phyloP scores from a whole-genome alignment of 2,888 invertebrate genomes.

The Scaeva pyrastri region DNA sequence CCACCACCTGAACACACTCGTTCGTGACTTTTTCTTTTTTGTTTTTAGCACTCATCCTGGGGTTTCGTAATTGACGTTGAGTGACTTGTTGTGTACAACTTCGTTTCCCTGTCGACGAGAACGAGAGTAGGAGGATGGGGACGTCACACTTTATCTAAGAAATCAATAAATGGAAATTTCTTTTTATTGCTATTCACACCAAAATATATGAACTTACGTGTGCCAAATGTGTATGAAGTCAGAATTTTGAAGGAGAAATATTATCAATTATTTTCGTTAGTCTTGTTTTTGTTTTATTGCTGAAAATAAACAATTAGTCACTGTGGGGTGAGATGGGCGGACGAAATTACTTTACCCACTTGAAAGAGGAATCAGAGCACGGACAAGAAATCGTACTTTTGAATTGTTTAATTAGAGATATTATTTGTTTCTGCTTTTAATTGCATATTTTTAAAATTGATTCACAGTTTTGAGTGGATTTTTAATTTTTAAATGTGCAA shows the following conservation, averaged over 20 bases:
- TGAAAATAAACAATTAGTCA: slow-evolving; percentile 70
- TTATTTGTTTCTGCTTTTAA: background rate
- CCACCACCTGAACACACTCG: slow-evolving; percentile 98
- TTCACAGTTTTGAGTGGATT: background rate
- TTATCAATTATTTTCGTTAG: slow-evolving; percentile 37
- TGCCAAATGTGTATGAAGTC: slow-evolving; percentile 45
- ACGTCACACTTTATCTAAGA: slow-evolving; percentile 52
- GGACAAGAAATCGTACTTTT: background rate
- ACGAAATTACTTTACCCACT: slow-evolving; percentile 13
- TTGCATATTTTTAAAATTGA: background rate
- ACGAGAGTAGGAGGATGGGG: slow-evolving; percentile 22
- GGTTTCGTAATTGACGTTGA: background rate
- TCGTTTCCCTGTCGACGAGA: slow-evolving; percentile 58
- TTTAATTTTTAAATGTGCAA: background rate
- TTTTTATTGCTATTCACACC: background rate
- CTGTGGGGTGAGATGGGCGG: slow-evolving; percentile 21
- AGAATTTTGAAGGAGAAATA: slow-evolving; percentile 48
- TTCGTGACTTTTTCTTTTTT: slow-evolving; percentile 83
- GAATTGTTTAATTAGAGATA: background rate
- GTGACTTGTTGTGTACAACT: slow-evolving; percentile 27
- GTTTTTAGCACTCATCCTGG: slow-evolving; percentile 81
- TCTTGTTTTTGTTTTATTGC: slow-evolving; percentile 41
- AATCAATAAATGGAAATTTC: slow-evolving; percentile 59
- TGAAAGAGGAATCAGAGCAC: background rate
- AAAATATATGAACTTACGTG: slow-evolving; percentile 48